phyloP scores from a whole-genome alignment of 2,113 vertebrate genomes.

The western clawed frog (Xenopus tropicalis) region UCB_Xtro_10.0 CM004443.2:208552001-208552500 shows the following conservation, averaged over 20 bases:
- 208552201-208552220: conserved; percentile 65
- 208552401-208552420: conserved; percentile 58
- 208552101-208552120: conserved; percentile 77
- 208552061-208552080: conserved; percentile 65
- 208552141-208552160: conserved; percentile 68
- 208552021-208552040: conserved; percentile 49
- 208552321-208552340: conserved; percentile 80
- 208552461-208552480: conserved; percentile 43
- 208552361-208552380: conserved; percentile 76
- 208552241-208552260: conserved; percentile 85
- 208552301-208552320: conserved; percentile 79
- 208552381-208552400: conserved; percentile 62
- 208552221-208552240: conserved; percentile 78
- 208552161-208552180: conserved; percentile 73
- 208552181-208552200: conserved; percentile 72
- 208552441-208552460: conserved; percentile 46
- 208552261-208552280: conserved; percentile 86
- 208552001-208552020: conserved; percentile 62
- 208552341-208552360: conserved; percentile 74
- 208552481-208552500: too few relatives aligned
- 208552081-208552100: conserved; percentile 72
- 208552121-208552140: conserved; percentile 69
- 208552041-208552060: conserved; percentile 60
- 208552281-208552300: conserved; percentile 80
- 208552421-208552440: not conserved